Conservation (phyloP, 2,888 invertebrate species). For the Plutella xylostella region DNA sequence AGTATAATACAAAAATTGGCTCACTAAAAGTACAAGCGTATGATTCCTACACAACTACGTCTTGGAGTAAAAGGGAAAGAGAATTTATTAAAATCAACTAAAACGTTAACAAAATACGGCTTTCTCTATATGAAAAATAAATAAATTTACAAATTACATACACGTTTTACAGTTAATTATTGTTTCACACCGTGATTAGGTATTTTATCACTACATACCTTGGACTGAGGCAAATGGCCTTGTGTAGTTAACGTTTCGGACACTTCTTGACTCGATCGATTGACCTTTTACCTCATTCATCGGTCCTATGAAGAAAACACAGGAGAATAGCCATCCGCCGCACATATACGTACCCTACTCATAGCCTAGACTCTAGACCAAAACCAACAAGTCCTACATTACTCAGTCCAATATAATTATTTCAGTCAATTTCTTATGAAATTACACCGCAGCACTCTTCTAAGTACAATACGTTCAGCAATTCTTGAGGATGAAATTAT, state of each 20-base stretch:
- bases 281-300: too few species aligned
- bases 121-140: slow-evolving; percentile 64
- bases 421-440: slow-evolving; percentile 67
- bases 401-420: slow-evolving; percentile 65
- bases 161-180: slow-evolving; percentile 40
- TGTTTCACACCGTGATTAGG: slow-evolving; percentile 54
- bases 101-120: slow-evolving; percentile 70
- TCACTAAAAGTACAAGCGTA: slow-evolving; percentile 70
- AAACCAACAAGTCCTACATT: slow-evolving; percentile 61
- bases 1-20: slow-evolving; percentile 61
- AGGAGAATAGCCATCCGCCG: slow-evolving; percentile 61
- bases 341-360: slow-evolving; percentile 43
- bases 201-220: slow-evolving; percentile 49
- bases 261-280: background rate
- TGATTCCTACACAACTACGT: slow-evolving; percentile 63
- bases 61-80: slow-evolving; percentile 58
- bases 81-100: slow-evolving; percentile 62
- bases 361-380: slow-evolving; percentile 47
- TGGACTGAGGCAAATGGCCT: slow-evolving; percentile 35
- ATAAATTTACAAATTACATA: slow-evolving; percentile 68
- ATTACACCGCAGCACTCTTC: slow-evolving; percentile 55
- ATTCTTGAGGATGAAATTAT: too few species aligned
- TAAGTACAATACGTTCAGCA: too few species aligned
- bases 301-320: slow-evolving; percentile 12
- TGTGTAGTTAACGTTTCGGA: slow-evolving; percentile 10